Evolutionary conservation across 1,140 invertebrate species (phyloP).

Genomic region (Drosophila sturtevanti): DNA sequence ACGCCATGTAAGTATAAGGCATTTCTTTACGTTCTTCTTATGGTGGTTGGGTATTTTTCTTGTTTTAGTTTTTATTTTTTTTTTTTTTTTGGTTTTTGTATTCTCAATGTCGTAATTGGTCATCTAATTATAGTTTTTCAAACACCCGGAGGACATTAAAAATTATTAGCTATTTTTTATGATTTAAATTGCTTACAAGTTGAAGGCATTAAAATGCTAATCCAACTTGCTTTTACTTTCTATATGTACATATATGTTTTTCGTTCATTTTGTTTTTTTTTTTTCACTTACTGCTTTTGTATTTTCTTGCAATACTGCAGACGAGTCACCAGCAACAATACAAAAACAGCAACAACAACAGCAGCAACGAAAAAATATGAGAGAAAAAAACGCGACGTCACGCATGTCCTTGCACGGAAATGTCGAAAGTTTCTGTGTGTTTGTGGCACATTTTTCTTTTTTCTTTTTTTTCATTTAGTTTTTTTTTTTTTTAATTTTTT

Average conservation of each 20-base stretch:
- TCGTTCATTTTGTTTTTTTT: background rate
- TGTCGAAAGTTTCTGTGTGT: constrained; percentile 50
- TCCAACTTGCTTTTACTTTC: constrained; percentile 20
- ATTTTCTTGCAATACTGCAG: constrained; percentile 24
- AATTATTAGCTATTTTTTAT: constrained; percentile 47
- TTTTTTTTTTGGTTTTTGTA: background rate
- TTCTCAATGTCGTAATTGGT: constrained; percentile 57
- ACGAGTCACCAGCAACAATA: constrained; percentile 39
- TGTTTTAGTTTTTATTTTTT: too few species aligned
- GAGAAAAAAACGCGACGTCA: constrained; percentile 41
- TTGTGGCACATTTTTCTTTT: constrained; percentile 48
- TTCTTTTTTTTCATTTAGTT: background rate
- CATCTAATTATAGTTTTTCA: constrained; percentile 55
- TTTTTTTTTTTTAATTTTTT: background rate
- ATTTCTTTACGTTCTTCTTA: background rate
- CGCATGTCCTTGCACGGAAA: constrained; percentile 68
- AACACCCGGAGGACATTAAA: constrained; percentile 41
- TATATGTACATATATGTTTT: background rate
- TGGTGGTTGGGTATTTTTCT: constrained; percentile 30
- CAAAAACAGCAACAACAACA: constrained; percentile 27
- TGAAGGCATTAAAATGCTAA: constrained; percentile 40
- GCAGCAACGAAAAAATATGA: constrained; percentile 15
- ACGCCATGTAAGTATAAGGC: constrained; percentile 20
- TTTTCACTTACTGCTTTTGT: background rate
- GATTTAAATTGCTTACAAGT: constrained; percentile 35